Percentiles rank a stretch among this genome's conserved stretches.
Evolutionary conservation across 1,140 invertebrate species (phyloP).

Genomic region (Lysiphlebus fabarum): DNA sequence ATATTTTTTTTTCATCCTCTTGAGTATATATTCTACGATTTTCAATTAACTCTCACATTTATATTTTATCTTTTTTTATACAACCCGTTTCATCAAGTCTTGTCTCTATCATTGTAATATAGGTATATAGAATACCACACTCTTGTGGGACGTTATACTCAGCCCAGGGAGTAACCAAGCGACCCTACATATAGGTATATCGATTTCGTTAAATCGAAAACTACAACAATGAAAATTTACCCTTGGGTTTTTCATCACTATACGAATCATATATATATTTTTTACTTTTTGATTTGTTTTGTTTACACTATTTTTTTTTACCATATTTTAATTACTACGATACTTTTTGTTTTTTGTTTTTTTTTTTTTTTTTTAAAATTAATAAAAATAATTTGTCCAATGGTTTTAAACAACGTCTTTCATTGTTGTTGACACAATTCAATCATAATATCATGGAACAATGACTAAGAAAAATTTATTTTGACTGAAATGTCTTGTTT

Average conservation of each 20-base stretch:
- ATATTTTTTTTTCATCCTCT: slow-evolving; percentile 6
- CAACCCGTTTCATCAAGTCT: slow-evolving; percentile 27
- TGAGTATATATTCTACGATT: slow-evolving; percentile 34
- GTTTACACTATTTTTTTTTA: too few relatives aligned
- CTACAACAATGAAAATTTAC: slow-evolving; percentile 10
- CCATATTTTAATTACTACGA: too few relatives aligned
- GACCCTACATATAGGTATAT: slow-evolving; percentile 25
- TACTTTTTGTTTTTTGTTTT: too few relatives aligned
- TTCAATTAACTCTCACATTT: slow-evolving; percentile 37
- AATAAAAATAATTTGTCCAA: too few relatives aligned
- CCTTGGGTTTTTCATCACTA: slow-evolving; percentile 5
- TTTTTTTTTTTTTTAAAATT: too few relatives aligned
- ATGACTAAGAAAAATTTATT: too few relatives aligned
- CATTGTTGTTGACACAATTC: too few relatives aligned
- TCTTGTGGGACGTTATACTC: not conserved
- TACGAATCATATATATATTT: slow-evolving; percentile 8
- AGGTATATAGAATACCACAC: slow-evolving; percentile 6
- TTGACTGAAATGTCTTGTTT: too few relatives aligned
- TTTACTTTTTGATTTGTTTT: not conserved
- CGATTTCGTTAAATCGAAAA: slow-evolving; percentile 24
- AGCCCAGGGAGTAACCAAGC: slow-evolving; percentile 9
- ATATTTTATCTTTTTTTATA: slow-evolving; percentile 17
- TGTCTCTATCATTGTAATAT: not conserved
- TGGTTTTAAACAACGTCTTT: too few relatives aligned
- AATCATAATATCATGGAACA: too few relatives aligned